phyloP scores from a whole-genome alignment of 1,140 invertebrate genomes.

The Cotesia glomerata region DNA sequence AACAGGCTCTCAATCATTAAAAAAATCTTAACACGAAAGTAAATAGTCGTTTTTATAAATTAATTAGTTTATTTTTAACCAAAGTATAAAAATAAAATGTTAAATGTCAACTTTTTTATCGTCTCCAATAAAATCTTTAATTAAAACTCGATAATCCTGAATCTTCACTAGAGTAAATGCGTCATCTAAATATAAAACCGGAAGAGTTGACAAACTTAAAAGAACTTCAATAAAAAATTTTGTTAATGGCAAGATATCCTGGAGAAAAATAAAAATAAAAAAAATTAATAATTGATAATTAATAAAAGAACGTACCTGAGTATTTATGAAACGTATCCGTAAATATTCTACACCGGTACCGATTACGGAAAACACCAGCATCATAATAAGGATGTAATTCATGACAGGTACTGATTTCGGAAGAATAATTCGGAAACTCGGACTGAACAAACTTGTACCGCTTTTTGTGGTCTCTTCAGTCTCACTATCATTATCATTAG shows the following conservation, averaged over 20 bases:
- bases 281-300: slow-evolving; percentile 3
- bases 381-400: slow-evolving; percentile 48
- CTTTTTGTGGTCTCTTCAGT: not conserved
- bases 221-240: too few species aligned
- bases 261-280: not conserved
- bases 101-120: too few species aligned
- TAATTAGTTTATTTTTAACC: too few species aligned
- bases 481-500: not conserved
- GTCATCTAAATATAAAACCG: not conserved
- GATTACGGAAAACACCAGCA: slow-evolving; percentile 51
- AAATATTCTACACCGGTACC: slow-evolving; percentile 50
- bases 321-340: slow-evolving; percentile 46
- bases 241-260: not conserved
- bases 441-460: not conserved
- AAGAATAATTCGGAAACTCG: slow-evolving; percentile 34
- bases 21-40: too few species aligned
- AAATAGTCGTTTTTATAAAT: too few species aligned
- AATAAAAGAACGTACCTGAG: slow-evolving; percentile 43
- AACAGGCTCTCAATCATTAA: too few species aligned
- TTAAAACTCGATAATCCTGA: too few species aligned
- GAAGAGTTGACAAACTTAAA: not conserved
- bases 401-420: slow-evolving; percentile 47
- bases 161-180: too few species aligned
- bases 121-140: not conserved
- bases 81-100: not conserved